phyloP scores from a whole-genome alignment of 2,888 invertebrate genomes.

The Carabus problematicus region DNA sequence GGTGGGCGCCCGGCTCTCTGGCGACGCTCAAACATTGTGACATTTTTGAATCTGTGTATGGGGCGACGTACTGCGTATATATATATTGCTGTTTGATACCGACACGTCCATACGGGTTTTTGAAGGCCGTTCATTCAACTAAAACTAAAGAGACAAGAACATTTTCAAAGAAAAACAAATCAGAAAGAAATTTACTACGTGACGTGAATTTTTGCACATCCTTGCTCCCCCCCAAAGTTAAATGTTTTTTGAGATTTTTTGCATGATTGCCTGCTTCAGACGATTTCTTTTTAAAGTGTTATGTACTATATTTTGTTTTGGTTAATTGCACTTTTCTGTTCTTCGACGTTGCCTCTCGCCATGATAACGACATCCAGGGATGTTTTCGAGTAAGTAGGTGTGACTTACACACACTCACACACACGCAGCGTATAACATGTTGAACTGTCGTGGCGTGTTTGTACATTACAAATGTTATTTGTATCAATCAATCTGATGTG shows the following conservation, averaged over 20 bases:
- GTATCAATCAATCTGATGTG: no score
- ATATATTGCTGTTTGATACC: conserved; percentile 28
- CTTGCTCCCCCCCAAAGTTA: conserved; percentile 69
- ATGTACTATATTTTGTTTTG: conserved; percentile 69
- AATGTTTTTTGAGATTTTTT: conserved; percentile 60
- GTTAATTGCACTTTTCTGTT: conserved; percentile 72
- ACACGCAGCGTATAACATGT: not conserved
- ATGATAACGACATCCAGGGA: conserved; percentile 68
- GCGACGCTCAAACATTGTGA: conserved; percentile 71
- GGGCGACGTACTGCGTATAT: conserved; percentile 74
- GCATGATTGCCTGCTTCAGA: conserved; percentile 76
- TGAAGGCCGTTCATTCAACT: conserved; percentile 76
- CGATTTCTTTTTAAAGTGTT: conserved; percentile 50
- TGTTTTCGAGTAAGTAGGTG: conserved; percentile 77
- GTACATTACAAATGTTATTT: not conserved
- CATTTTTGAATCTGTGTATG: conserved; percentile 88
- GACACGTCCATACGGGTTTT: conserved; percentile 67
- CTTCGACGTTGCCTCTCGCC: conserved; percentile 63
- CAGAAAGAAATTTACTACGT: not conserved
- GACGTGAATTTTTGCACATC: conserved; percentile 67
- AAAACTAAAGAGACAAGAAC: conserved; percentile 56
- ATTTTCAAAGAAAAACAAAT: not conserved
- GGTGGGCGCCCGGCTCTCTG: conserved; percentile 57
- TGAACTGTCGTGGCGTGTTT: not conserved
- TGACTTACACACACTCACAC: conserved; percentile 44